These are phyloP conservation scores for Egretta garzetta DNA, from an alignment of 2,113 vertebrate species.

Conservation along the genomic window DNA sequence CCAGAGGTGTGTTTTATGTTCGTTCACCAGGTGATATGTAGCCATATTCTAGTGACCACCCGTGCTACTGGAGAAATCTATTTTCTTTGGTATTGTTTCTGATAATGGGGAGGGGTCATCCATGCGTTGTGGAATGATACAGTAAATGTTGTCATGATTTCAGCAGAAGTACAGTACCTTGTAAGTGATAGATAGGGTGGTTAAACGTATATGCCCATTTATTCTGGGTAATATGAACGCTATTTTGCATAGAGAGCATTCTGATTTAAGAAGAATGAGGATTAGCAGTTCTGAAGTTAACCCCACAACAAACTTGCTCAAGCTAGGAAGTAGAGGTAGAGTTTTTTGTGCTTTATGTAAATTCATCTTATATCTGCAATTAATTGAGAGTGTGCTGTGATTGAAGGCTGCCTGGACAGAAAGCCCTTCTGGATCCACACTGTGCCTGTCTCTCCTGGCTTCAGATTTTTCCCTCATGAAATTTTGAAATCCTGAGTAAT, in stretches of 20 bases:
- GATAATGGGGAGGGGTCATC: neutral
- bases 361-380: neutral
- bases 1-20: neutral
- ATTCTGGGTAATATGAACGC: neutral
- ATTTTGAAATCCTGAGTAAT: neutral
- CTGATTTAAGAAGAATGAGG: neutral
- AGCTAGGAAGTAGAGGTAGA: neutral
- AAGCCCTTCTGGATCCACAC: neutral
- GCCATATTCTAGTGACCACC: neutral
- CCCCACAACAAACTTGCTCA: neutral
- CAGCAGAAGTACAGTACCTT: neutral
- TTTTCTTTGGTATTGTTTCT: neutral
- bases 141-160: neutral
- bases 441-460: neutral
- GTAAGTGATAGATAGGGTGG: neutral
- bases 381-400: neutral
- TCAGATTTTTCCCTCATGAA: neutral
- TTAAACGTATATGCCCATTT: neutral
- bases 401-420: neutral
- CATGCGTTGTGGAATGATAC: neutral
- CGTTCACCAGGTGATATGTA: neutral
- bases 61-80: rapidly evolving
- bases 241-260: neutral
- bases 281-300: neutral
- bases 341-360: neutral